phyloP scores from a whole-genome alignment of 2,888 invertebrate species.

The Heliothis peltigera region DNA sequence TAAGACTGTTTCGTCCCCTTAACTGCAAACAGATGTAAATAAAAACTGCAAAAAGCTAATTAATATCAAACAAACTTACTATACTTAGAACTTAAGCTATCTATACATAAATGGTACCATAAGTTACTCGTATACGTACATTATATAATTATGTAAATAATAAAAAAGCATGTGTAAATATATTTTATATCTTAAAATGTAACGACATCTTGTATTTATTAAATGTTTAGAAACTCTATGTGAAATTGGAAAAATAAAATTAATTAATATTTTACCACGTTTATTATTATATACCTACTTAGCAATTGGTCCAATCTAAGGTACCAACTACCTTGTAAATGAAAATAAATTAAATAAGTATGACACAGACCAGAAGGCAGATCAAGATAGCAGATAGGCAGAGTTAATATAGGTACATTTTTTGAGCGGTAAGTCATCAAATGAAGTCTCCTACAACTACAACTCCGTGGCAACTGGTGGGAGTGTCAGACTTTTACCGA shows the following conservation, averaged over 20 bases:
- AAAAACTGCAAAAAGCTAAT: neutral
- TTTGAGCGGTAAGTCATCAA: no score
- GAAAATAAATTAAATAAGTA: no score
- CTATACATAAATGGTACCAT: conserved; percentile 24
- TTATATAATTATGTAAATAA: conserved; percentile 49
- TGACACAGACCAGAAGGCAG: no score
- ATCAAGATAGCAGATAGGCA: no score
- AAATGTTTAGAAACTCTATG: conserved; percentile 54
- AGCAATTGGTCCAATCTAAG: no score
- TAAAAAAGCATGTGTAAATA: conserved; percentile 53
- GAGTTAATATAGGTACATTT: no score
- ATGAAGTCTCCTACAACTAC: no score
- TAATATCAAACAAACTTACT: conserved; percentile 2
- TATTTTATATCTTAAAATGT: conserved; percentile 49
- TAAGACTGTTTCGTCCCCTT: conserved; percentile 8
- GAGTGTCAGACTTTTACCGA: no score
- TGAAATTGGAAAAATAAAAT: conserved; percentile 56
- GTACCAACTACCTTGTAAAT: no score
- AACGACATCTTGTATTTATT: conserved; percentile 53
- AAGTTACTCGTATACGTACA: conserved; percentile 46
- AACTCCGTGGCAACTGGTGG: no score
- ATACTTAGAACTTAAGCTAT: conserved; percentile 4
- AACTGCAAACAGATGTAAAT: neutral
- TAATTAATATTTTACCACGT: conserved; percentile 49
- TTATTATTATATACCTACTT: conserved; percentile 2